A percentile compares a stretch with the other conserved stretches of the same genome.
These are phyloP conservation scores for Hemicordylus capensis DNA, from an alignment of 2,113 vertebrate genomes.

Conservation along the genomic window DNA sequence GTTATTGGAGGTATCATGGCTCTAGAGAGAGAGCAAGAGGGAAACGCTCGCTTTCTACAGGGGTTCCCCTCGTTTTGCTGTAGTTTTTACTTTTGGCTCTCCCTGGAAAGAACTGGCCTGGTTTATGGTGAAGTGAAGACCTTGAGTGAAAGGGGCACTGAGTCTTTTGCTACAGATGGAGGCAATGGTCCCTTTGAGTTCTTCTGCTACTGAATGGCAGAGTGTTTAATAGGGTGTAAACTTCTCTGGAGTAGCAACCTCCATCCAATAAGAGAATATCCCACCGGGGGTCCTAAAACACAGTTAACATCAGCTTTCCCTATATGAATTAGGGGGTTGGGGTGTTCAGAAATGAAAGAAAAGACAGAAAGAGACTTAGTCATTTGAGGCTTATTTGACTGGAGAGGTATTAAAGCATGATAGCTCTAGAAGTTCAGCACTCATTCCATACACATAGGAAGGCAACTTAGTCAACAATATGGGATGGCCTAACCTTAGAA, in stretches of 20 bases:
- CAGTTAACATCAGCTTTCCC: rapidly evolving
- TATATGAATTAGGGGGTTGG: background rate
- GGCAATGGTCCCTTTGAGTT: too few species aligned
- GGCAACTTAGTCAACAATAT: background rate
- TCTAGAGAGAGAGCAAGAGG: background rate
- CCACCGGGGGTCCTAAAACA: rapidly evolving
- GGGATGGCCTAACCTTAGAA: rapidly evolving
- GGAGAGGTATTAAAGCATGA: rapidly evolving
- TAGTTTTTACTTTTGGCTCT: background rate
- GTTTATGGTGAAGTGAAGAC: rapidly evolving
- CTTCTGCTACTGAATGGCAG: background rate
- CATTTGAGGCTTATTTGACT: rapidly evolving
- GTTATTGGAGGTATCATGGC: background rate
- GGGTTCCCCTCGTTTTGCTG: background rate
- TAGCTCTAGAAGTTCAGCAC: background rate
- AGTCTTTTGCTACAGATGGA: background rate
- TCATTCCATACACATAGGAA: too few species aligned
- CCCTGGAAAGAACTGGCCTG: background rate
- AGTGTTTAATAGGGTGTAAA: background rate
- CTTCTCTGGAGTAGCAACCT: too few species aligned
- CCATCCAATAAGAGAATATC: background rate
- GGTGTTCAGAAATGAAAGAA: background rate
- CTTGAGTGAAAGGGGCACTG: background rate
- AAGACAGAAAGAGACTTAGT: background rate
- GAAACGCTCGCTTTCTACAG: too few species aligned